Conservation (phyloP, 2,888 invertebrate genomes). For the Prosapia bicincta region DNA sequence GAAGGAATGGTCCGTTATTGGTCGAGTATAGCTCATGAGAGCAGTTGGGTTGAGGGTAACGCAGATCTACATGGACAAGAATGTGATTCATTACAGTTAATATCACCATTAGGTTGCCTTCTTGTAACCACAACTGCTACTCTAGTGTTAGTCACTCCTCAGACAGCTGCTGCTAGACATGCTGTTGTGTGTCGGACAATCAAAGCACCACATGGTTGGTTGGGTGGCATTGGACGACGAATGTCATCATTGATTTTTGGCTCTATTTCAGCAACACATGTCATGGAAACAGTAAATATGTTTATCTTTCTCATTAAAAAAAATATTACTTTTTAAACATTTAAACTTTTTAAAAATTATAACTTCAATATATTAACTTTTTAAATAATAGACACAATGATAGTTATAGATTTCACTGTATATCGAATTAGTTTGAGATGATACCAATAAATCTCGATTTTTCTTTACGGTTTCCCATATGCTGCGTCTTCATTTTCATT, state of each 20-base stretch:
- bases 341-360: too few species aligned
- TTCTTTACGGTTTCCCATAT: too few species aligned
- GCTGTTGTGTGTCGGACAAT: constrained; percentile 64
- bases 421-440: too few species aligned
- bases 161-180: constrained; percentile 62
- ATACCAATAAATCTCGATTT: too few species aligned
- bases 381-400: too few species aligned
- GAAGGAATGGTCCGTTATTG: constrained; percentile 92
- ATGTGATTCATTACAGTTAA: constrained; percentile 68
- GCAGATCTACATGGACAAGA: constrained; percentile 82
- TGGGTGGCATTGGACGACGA: constrained; percentile 80
- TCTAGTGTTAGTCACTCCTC: constrained; percentile 61
- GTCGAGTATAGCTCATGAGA: constrained; percentile 86
- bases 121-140: constrained; percentile 91
- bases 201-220: constrained; percentile 61
- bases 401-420: too few species aligned
- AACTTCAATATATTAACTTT: too few species aligned
- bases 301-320: too few species aligned
- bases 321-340: too few species aligned
- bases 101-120: constrained; percentile 71
- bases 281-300: constrained; percentile 58
- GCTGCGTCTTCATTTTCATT: too few species aligned
- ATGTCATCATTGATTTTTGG: constrained; percentile 82
- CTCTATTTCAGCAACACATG: constrained; percentile 47
- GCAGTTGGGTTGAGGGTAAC: constrained; percentile 76